These are phyloP conservation scores for Crotalus adamanteus DNA, from an alignment of 2,797 vertebrate species.

Conservation along the genomic window DNA sequence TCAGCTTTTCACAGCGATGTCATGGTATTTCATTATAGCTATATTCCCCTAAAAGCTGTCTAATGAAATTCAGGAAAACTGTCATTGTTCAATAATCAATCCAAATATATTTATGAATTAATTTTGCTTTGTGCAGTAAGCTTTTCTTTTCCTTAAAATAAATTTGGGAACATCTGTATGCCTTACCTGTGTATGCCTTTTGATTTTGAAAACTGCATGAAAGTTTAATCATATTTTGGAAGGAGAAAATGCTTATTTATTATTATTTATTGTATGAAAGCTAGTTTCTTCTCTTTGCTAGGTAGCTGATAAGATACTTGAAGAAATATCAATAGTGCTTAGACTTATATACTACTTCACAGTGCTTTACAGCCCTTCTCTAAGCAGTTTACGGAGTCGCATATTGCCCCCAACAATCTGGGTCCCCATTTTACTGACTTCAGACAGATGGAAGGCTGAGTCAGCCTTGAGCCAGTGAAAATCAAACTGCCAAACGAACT, in stretches of 20 bases:
- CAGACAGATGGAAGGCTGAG: no score
- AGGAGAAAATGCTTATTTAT: not conserved
- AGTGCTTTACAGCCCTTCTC: no score
- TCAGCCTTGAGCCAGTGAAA: no score
- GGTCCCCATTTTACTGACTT: no score
- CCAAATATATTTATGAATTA: not conserved
- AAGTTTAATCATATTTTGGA: not conserved
- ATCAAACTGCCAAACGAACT: no score
- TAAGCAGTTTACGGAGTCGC: no score
- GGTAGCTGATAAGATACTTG: not conserved
- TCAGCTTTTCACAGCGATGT: not conserved
- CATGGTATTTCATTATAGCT: not conserved
- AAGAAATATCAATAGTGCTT: no score
- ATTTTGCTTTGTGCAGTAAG: not conserved
- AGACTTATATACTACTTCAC: no score
- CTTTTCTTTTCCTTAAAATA: not conserved
- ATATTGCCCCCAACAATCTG: no score
- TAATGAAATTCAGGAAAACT: not conserved
- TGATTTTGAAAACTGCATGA: not conserved
- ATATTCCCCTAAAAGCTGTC: slow-evolving; percentile 32
- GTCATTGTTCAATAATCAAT: not conserved
- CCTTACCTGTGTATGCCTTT: not conserved
- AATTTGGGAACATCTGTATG: not conserved
- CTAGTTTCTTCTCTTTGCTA: not conserved
- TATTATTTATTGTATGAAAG: not conserved